Percentiles rank a stretch among this genome's conserved stretches.
These are phyloP conservation scores for Symphodus melops DNA, from an alignment of 2,113 vertebrate species.

Conservation along the genomic window DNA sequence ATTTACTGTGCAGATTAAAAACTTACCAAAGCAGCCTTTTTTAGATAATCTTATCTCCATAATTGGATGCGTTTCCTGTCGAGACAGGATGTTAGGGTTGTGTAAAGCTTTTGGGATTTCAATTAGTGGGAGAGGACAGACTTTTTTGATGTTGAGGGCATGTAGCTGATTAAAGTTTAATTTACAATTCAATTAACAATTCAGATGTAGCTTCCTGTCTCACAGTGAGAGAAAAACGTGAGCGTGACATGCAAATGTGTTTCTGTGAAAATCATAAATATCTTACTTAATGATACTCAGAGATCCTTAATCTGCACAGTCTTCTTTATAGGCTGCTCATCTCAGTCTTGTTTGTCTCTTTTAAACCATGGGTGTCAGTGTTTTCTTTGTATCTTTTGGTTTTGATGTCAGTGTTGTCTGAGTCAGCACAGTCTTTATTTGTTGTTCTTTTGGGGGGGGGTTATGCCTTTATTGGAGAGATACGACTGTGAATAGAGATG, in stretches of 20 bases:
- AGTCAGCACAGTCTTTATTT: background rate
- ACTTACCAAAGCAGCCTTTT: background rate
- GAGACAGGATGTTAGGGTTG: conserved; percentile 49
- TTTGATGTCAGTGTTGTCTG: background rate
- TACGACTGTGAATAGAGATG: no score
- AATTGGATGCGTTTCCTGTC: conserved; percentile 53
- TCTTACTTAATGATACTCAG: background rate
- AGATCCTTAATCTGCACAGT: background rate
- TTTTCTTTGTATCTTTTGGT: no score
- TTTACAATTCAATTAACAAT: background rate
- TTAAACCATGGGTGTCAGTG: no score
- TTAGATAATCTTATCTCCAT: conserved; percentile 51
- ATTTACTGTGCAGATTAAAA: conserved; percentile 19
- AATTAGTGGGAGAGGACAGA: background rate
- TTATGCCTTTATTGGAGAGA: no score
- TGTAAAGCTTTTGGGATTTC: conserved; percentile 14
- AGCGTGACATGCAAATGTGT: conserved; percentile 7
- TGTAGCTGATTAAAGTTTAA: conserved; percentile 14
- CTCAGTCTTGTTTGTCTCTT: background rate
- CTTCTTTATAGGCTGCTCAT: background rate
- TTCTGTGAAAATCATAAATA: background rate
- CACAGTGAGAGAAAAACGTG: background rate
- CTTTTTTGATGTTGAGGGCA: background rate
- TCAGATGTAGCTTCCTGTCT: conserved; percentile 11
- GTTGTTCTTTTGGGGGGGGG: background rate